phyloP scores from a whole-genome alignment of 2,797 vertebrate genomes.

The Taeniopygia guttata region DNA sequence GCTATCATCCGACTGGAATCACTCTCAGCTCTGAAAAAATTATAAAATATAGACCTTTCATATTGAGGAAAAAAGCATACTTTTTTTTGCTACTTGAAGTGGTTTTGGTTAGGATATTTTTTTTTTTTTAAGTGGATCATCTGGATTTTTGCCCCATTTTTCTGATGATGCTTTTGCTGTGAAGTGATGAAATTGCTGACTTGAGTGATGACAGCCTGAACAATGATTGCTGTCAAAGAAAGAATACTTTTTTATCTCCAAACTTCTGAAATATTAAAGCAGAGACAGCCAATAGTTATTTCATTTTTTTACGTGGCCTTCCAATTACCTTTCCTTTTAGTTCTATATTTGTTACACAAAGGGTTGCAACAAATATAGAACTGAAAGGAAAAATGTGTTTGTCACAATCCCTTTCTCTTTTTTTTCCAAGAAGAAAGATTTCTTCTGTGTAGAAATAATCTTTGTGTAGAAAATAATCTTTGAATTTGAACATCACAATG shows the following conservation, averaged over 20 bases:
- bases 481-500: neutral
- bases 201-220: slow-evolving; percentile 21
- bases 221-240: slow-evolving; percentile 50
- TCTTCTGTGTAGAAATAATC: too few species aligned
- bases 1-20: neutral
- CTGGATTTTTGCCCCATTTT: neutral
- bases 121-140: neutral
- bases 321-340: slow-evolving; percentile 24
- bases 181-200: slow-evolving; percentile 50
- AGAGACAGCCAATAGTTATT: neutral
- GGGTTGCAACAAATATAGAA: neutral
- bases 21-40: neutral
- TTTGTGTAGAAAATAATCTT: neutral
- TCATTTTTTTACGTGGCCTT: neutral
- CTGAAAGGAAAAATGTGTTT: neutral
- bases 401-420: neutral
- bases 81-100: neutral
- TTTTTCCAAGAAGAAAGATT: neutral
- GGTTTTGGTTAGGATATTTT: neutral
- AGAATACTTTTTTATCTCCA: slow-evolving; percentile 34
- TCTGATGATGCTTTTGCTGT: neutral
- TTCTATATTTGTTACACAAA: slow-evolving; percentile 32
- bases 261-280: slow-evolving; percentile 54
- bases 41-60: neutral
- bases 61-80: accelerated